These are phyloP conservation scores for Plebejus argus DNA, from an alignment of 2,888 invertebrate genomes.

Conservation along the genomic window DNA sequence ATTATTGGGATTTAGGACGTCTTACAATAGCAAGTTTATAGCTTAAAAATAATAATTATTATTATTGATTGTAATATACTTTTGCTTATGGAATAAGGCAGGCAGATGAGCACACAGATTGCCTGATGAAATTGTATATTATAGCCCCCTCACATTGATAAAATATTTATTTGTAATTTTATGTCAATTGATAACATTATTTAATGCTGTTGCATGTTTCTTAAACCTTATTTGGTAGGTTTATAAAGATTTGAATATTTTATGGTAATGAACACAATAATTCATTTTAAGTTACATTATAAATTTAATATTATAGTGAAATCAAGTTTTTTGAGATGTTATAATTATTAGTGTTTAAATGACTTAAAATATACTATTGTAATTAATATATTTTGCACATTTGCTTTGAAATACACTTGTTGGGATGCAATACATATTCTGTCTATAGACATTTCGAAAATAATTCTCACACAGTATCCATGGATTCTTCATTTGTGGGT, in stretches of 20 bases:
- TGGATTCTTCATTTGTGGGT: conserved; percentile 69
- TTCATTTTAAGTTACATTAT: background rate
- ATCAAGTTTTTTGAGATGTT: background rate
- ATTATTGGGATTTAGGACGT: no score
- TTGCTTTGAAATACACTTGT: conserved; percentile 33
- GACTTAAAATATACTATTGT: background rate
- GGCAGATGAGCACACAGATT: background rate
- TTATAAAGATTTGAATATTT: no score
- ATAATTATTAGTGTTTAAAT: background rate
- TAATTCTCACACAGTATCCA: conserved; percentile 67
- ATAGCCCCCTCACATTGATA: no score
- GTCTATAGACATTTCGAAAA: conserved; percentile 52
- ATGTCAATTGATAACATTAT: background rate
- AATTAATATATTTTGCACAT: conserved; percentile 28
- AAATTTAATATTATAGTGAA: background rate
- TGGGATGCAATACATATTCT: conserved; percentile 27
- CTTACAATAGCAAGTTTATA: background rate
- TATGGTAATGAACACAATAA: background rate
- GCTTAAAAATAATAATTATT: no score
- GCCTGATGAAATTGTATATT: background rate
- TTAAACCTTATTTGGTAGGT: no score
- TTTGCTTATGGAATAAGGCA: background rate
- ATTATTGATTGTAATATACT: background rate
- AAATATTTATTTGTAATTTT: background rate
- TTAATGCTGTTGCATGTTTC: no score